Conservation (phyloP, 2,888 invertebrate species). For the Dasypolia templi region DNA sequence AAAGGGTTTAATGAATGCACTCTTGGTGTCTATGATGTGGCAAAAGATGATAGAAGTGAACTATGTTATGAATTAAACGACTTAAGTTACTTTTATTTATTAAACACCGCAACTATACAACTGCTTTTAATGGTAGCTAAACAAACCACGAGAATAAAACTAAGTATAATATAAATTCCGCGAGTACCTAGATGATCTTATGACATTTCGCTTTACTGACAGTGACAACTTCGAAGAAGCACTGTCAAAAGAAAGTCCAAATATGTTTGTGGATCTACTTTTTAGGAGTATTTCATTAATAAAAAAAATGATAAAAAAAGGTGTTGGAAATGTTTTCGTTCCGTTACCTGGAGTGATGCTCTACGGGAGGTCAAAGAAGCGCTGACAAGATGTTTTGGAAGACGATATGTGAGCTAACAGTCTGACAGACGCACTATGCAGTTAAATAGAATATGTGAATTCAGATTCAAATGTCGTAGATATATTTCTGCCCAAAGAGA, state of each 20-base stretch:
- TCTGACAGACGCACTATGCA: slow-evolving; percentile 25
- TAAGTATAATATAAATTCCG: neutral
- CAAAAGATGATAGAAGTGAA: neutral
- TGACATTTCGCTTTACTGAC: slow-evolving; percentile 6
- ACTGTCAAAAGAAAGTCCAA: slow-evolving; percentile 40
- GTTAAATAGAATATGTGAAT: neutral
- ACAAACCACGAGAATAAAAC: neutral
- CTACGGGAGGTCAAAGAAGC: slow-evolving; percentile 54
- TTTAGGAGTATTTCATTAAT: slow-evolving; percentile 13
- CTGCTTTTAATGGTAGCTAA: neutral
- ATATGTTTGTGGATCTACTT: slow-evolving; percentile 9
- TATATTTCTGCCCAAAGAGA: neutral
- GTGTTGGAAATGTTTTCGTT: slow-evolving; percentile 47
- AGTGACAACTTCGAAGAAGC: slow-evolving; percentile 15
- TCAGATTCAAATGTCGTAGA: neutral
- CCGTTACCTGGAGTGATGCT: slow-evolving; percentile 43
- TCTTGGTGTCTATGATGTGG: neutral
- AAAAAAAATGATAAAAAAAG: slow-evolving; percentile 42
- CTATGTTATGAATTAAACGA: neutral
- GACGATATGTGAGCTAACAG: slow-evolving; percentile 30
- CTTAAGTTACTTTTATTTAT: neutral
- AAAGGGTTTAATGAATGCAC: neutral
- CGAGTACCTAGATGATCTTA: neutral
- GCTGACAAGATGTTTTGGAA: slow-evolving; percentile 59
- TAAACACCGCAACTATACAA: neutral